Evolutionary conservation across 2,797 vertebrate species (phyloP), one percentile per base, ranked within the genome.

Genomic region (Erpetoichthys calabaricus): DNA sequence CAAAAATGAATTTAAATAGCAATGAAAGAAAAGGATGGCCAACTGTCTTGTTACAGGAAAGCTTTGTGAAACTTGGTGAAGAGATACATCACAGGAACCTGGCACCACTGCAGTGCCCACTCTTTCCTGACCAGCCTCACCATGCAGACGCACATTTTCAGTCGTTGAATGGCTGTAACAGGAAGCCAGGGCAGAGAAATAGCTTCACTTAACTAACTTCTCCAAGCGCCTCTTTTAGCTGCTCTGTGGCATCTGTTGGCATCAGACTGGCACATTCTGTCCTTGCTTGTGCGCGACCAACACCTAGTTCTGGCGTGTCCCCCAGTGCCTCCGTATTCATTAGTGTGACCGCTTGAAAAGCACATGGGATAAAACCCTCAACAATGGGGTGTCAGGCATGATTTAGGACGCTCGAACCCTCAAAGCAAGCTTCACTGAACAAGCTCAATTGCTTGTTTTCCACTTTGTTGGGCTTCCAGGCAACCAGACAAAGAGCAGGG

Each of bases 381-480:
- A 79, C 80, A 84, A 85, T 80, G 73, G 77, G 68, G 73, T 80
- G 82, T 74, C 79, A 74, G 81, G 77, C 70, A 56, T 77, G 76
- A 85, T 87, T 83, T 80, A 79, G 50, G 53, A 76, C 70, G 73
- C 73, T 63, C 62, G 45, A 61, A 72, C 65, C 67, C 68, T 53
- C 9, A 8, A 63, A 72, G 70, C 73, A 83, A 78, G 88, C 85
- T 75, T 79, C 81, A 73, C 3, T 86, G 84, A 83, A 58, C 83
- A 83, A 73, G 70, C 78, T 81, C 76, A 86, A 79, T 78, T 65
- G 65, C n/a, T 46, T 71, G 70, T 69, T 80, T 80, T 88, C 83
- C 75, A 77, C 80, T 77, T 66, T 59, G 73, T 62, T 77, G 73
- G 58, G 68, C 76, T 68, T 82, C 73, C 78, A 75, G 66, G 64